These are phyloP conservation scores for Trichonephila inaurata DNA, from an alignment of 1,140 invertebrate species.

Conservation along the genomic window DNA sequence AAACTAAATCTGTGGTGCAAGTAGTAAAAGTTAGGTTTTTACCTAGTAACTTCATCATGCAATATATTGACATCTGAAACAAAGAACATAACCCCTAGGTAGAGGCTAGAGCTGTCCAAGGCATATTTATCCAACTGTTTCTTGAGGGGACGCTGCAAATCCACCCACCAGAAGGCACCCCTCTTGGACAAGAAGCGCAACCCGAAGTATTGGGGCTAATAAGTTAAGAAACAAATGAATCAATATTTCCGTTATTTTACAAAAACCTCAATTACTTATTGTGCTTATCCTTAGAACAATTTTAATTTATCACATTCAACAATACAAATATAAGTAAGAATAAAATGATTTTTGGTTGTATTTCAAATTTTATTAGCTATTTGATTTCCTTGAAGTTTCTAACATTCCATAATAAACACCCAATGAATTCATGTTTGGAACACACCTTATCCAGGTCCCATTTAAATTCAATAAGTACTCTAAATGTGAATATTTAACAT, in stretches of 20 bases:
- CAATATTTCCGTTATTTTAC: background rate
- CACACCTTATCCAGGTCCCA: no score
- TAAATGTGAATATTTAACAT: no score
- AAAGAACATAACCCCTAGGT: slow-evolving; percentile 96
- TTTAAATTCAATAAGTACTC: no score
- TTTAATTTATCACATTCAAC: no score
- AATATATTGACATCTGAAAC: slow-evolving; percentile 91
- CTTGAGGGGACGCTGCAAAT: slow-evolving; percentile 94
- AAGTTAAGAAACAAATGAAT: background rate
- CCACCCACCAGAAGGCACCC: slow-evolving; percentile 88
- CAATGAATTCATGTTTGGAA: no score
- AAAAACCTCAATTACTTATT: background rate
- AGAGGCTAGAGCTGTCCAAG: slow-evolving; percentile 86
- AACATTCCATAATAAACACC: no score
- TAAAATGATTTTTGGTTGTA: no score
- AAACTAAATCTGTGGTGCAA: no score
- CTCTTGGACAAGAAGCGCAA: slow-evolving; percentile 85
- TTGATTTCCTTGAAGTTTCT: no score
- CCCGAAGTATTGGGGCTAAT: slow-evolving; percentile 91
- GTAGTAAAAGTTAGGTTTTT: slow-evolving; percentile 63
- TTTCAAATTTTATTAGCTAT: no score
- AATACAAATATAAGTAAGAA: no score
- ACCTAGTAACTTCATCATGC: slow-evolving; percentile 94
- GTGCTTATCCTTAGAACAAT: background rate
- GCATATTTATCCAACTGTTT: slow-evolving; percentile 96